These are phyloP conservation scores for Parambassis ranga DNA, from an alignment of 2,797 vertebrate species.

Conservation along the genomic window DNA sequence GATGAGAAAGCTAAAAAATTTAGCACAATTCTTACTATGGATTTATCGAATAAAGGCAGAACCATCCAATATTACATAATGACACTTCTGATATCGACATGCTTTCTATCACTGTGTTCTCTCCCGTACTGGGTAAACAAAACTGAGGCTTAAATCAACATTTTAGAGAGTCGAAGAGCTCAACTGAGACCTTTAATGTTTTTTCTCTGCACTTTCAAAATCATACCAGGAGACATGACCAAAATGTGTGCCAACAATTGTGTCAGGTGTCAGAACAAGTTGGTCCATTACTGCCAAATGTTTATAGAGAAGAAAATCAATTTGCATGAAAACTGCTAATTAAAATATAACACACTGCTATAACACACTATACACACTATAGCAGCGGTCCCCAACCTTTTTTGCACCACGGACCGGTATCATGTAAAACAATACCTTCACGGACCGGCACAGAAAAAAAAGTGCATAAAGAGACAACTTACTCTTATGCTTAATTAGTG, in stretches of 20 bases:
- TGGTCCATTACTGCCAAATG: too few species aligned
- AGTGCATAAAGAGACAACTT: too few species aligned
- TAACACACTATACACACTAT: too few species aligned
- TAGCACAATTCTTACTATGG: slow-evolving; percentile 38
- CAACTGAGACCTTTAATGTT: neutral
- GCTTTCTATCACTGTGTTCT: slow-evolving; percentile 37
- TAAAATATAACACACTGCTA: neutral
- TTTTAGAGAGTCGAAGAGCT: slow-evolving; percentile 8
- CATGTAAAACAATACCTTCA: too few species aligned
- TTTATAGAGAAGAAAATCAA: too few species aligned
- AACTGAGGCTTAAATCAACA: slow-evolving; percentile 17
- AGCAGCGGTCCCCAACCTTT: too few species aligned
- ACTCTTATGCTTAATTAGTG: too few species aligned
- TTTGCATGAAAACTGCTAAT: neutral
- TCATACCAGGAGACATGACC: neutral
- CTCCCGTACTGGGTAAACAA: slow-evolving; percentile 47
- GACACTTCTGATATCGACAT: slow-evolving; percentile 31
- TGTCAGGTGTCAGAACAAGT: too few species aligned
- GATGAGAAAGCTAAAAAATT: slow-evolving; percentile 47
- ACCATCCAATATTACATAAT: slow-evolving; percentile 13
- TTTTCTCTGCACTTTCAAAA: neutral
- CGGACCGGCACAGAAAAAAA: too few species aligned
- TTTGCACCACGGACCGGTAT: too few species aligned
- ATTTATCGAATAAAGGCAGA: slow-evolving; percentile 46
- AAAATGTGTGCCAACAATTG: too few species aligned